Conservation (phyloP, 1,140 invertebrate species). For the Agrilus planipennis region DNA sequence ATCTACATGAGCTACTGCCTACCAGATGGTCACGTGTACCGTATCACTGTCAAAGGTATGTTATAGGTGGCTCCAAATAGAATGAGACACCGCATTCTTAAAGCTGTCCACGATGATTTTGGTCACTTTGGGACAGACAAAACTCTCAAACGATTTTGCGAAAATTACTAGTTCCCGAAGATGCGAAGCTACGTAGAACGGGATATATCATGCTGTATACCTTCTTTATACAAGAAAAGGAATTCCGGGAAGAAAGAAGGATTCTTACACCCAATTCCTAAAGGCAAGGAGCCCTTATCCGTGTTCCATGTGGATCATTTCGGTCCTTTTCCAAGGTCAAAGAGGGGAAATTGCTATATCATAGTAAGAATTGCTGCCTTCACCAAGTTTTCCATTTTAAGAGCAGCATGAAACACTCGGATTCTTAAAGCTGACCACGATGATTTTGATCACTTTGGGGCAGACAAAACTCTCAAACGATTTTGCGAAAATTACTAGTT, state of each 20-base stretch:
- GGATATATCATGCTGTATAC: conserved; percentile 18
- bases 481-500: no score
- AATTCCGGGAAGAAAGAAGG: conserved; percentile 18
- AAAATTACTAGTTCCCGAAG: conserved; percentile 19
- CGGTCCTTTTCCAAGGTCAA: conserved; percentile 12
- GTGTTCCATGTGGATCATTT: conserved; percentile 21
- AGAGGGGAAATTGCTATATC: conserved; percentile 12
- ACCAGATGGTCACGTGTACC: no score
- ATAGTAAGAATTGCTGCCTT: conserved; percentile 15
- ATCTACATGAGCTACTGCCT: no score
- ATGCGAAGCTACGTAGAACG: conserved; percentile 19
- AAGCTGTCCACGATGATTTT: no score
- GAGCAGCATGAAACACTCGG: no score
- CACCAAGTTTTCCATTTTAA: conserved; percentile 20
- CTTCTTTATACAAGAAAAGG: conserved; percentile 21
- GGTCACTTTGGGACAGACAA: conserved; percentile 7
- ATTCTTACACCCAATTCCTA: conserved; percentile 17
- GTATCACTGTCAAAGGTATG: no score
- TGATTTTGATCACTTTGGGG: no score
- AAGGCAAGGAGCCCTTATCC: conserved; percentile 16
- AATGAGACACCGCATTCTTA: no score
- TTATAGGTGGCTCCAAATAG: no score
- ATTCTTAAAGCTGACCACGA: no score
- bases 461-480: no score
- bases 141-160: conserved; percentile 2